These are phyloP conservation scores for Psilanteris sp. DNA, from an alignment of 1,140 invertebrate species.

Conservation along the genomic window DNA sequence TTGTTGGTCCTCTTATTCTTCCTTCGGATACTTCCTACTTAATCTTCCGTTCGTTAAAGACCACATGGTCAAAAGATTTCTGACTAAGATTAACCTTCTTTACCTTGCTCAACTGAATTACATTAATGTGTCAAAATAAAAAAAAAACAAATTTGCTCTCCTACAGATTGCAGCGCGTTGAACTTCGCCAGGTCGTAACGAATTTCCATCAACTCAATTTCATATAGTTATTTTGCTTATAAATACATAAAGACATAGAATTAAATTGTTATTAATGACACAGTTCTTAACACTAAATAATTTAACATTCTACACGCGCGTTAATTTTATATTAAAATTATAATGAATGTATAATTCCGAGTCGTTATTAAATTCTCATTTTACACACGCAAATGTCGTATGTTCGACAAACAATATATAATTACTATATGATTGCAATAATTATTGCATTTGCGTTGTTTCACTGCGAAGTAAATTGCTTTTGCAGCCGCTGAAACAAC, in stretches of 20 bases:
- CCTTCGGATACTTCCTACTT: constrained; percentile 51
- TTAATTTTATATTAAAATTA: constrained; percentile 33
- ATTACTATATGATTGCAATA: constrained; percentile 52
- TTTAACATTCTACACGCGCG: too few relatives aligned
- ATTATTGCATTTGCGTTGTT: constrained; percentile 30
- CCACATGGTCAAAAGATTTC: constrained; percentile 68
- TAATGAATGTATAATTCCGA: constrained; percentile 21
- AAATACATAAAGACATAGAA: too few relatives aligned
- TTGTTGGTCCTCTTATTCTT: constrained; percentile 44
- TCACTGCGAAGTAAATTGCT: constrained; percentile 24
- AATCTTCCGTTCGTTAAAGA: constrained; percentile 67
- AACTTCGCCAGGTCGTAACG: too few relatives aligned
- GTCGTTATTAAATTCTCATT: constrained; percentile 27
- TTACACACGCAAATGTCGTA: constrained; percentile 37
- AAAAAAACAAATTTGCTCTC: too few relatives aligned
- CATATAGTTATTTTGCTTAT: too few relatives aligned
- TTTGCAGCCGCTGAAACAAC: constrained; percentile 49
- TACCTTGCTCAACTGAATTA: constrained; percentile 63
- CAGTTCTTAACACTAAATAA: too few relatives aligned
- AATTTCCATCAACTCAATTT: too few relatives aligned
- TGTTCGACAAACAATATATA: constrained; percentile 46
- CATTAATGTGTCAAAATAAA: too few relatives aligned
- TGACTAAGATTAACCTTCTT: constrained; percentile 67
- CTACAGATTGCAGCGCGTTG: too few relatives aligned
- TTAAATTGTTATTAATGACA: too few relatives aligned